A percentile compares a stretch with the other conserved stretches of the same genome.
These are phyloP conservation scores for Thysanoteuthis rhombus DNA, from an alignment of 2,888 invertebrate genomes.

Conservation along the genomic window DNA sequence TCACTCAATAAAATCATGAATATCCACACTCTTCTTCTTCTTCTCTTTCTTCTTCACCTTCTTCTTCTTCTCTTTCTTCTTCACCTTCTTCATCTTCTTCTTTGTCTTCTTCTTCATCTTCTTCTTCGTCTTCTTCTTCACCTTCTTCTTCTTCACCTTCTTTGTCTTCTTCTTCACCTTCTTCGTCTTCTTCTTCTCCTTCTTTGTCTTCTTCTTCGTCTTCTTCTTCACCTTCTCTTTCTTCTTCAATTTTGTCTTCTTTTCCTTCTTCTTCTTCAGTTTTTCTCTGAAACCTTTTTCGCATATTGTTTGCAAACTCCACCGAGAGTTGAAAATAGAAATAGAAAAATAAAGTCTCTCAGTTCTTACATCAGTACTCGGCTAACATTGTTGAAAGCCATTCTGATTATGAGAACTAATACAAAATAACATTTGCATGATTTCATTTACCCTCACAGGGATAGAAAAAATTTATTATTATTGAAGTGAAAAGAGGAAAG, in stretches of 20 bases:
- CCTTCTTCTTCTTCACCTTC: neutral
- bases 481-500: neutral
- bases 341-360: neutral
- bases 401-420: neutral
- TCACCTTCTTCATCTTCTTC: no score
- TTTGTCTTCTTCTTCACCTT: neutral
- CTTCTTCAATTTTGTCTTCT: no score
- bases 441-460: neutral
- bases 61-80: neutral
- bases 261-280: neutral
- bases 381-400: neutral
- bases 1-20: neutral
- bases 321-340: neutral
- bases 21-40: neutral
- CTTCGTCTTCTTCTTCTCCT: neutral
- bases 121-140: neutral
- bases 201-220: neutral
- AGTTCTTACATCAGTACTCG: neutral
- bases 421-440: neutral
- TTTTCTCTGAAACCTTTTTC: neutral
- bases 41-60: no score
- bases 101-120: neutral
- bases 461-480: neutral
- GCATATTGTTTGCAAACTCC: constrained; percentile 12
- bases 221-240: neutral